Conservation (phyloP, 1,140 invertebrate species). For the Bombyx mandarina region DNA sequence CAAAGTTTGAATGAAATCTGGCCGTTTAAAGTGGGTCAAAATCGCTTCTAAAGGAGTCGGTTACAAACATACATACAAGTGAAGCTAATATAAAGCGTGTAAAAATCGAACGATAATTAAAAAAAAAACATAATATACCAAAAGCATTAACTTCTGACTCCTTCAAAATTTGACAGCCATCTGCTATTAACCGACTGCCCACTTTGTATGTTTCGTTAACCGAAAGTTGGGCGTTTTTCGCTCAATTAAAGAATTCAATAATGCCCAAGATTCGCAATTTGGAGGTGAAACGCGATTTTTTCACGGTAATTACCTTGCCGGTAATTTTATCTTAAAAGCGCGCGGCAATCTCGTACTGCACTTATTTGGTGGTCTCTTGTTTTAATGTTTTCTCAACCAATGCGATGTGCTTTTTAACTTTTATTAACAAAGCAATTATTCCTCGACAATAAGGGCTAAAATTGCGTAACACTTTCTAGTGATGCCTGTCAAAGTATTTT, state of each 20-base stretch:
- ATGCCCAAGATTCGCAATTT: constrained; percentile 14
- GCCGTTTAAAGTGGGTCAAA: too few relatives aligned
- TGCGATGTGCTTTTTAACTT: constrained; percentile 4
- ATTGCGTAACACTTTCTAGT: constrained; percentile 8
- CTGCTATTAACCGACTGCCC: neutral
- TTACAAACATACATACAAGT: too few relatives aligned
- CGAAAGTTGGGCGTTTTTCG: constrained; percentile 16
- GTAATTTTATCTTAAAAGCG: constrained; percentile 25
- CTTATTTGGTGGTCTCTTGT: constrained; percentile 28
- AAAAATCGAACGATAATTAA: too few relatives aligned
- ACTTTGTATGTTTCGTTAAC: too few relatives aligned
- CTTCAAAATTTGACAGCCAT: neutral
- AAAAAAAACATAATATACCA: too few relatives aligned
- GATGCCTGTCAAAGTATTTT: neutral
- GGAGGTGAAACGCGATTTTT: constrained; percentile 6
- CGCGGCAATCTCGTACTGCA: constrained; percentile 16
- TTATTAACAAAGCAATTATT: constrained; percentile 5
- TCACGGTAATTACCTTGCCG: constrained; percentile 24
- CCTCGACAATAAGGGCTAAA: constrained; percentile 14
- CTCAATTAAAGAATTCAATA: constrained; percentile 31
- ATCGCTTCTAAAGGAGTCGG: too few relatives aligned
- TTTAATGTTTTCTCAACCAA: constrained; percentile 15
- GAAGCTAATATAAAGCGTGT: too few relatives aligned
- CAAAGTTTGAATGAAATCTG: too few relatives aligned
- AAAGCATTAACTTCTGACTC: too few relatives aligned